Percentiles rank a stretch among this genome's conserved stretches.
phyloP scores from a whole-genome alignment of 2,888 invertebrate species.

The Drosophila bunnanda region DNA sequence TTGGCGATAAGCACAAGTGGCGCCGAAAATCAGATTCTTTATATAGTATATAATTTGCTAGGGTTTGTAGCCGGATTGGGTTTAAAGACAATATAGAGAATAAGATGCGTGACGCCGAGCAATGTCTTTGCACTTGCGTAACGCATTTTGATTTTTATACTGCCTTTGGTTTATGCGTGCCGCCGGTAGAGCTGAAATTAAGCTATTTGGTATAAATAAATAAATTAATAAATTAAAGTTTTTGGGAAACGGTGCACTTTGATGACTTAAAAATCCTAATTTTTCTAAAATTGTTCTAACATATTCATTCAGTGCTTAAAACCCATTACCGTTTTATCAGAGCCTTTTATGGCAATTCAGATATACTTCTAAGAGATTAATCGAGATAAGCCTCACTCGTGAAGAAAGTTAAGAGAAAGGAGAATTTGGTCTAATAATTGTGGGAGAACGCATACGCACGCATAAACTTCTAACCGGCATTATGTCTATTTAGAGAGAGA shows the following conservation, averaged over 20 bases:
- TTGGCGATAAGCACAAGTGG: constrained; percentile 12
- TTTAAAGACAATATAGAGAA: not conserved
- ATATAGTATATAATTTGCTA: constrained; percentile 16
- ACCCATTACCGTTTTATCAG: not conserved
- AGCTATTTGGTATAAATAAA: constrained; percentile 13
- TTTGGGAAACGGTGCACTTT: constrained; percentile 1
- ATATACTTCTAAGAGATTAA: constrained; percentile 5
- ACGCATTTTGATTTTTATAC: not conserved
- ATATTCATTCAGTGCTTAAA: constrained; percentile 6
- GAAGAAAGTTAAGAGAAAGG: not conserved
- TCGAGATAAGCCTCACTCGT: constrained; percentile 8
- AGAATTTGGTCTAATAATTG: not conserved
- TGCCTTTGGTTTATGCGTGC: constrained; percentile 11
- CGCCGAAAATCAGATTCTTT: constrained; percentile 19
- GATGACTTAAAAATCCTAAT: constrained; percentile 3
- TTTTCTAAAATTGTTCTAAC: constrained; percentile 9
- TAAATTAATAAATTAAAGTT: constrained; percentile 10
- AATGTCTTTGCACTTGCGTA: too few species aligned
- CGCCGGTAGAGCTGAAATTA: not conserved
- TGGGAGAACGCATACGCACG: not conserved
- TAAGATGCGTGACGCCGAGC: not conserved
- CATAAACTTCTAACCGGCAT: constrained; percentile 13
- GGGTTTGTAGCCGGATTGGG: constrained; percentile 3
- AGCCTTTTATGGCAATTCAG: not conserved
- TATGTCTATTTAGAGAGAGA: constrained; percentile 1